Evolutionary conservation across 2,113 vertebrate genomes (phyloP), one percentile per base, ranked within the genome.

Genomic region (Trichomycterus rosablanca): DNA sequence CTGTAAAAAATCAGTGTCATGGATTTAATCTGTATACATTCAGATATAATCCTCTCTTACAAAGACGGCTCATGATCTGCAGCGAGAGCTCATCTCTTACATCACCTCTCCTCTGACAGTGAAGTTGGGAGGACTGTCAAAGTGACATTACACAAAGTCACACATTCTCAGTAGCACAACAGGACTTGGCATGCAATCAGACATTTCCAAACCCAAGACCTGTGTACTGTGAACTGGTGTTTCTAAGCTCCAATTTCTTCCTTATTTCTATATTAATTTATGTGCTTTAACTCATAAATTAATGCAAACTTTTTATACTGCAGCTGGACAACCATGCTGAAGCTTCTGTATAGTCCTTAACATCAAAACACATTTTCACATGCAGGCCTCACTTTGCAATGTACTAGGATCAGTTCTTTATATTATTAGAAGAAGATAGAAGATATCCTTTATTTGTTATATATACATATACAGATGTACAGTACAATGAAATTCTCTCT

Each of bases 11-110:
- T 30, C 28, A 32, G 26, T 51, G 49, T 32, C 24, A 53, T 53
- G 30, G 4, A 19, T 45, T 45, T 45, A 30, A 19, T 6, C 16
- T 39, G 52, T 26, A 12, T 26, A 50, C 30, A 56, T 23, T 6
- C 19, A 16, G 14, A 35, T 34, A 59, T 65, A 70, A 60, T 70
- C 49, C 49, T 52, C n/a, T 65, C 56, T 70, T 60, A n/a, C 45
- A 48, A 59, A 49, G 26, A 22, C 12, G 22, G 15, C 30, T 30
- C 12, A 48, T n/a, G n/a, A n/a, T n/a, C n/a, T n/a, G n/a, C n/a
- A n/a, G n/a, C n/a, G n/a, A n/a, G n/a, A n/a, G 23, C 46, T 66
- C 39, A 61, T 63, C 44, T 43, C 23, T 28, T 26, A 61, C 34
- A 51, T 55, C 44, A 56, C 40, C 54, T 54, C 40, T 20, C 16